A percentile compares a stretch with the other conserved stretches of the same genome.
phyloP scores from a whole-genome alignment of 1,140 invertebrate genomes.

The Achroia grisella region DNA sequence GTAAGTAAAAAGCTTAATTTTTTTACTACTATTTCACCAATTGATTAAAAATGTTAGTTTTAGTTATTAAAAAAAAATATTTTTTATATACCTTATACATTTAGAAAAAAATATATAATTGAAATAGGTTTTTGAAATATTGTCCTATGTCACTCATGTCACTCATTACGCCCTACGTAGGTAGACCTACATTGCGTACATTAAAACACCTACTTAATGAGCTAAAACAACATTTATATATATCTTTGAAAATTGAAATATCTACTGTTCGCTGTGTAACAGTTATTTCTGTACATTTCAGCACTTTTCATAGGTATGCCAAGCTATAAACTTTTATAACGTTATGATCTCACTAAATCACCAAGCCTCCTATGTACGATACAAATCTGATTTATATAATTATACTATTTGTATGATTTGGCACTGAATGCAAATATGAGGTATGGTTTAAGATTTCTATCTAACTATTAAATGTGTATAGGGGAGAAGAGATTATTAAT shows the following conservation, averaged over 20 bases:
- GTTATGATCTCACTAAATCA: conserved; percentile 31
- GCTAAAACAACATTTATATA: neutral
- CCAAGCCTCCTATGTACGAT: conserved; percentile 4
- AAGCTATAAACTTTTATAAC: conserved; percentile 45
- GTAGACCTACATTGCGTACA: neutral
- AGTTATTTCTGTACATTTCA: conserved; percentile 40
- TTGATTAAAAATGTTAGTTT: no score
- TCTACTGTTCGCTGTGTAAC: conserved; percentile 6
- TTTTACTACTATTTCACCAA: no score
- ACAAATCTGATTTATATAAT: neutral
- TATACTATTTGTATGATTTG: neutral
- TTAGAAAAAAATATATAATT: neutral
- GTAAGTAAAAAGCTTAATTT: conserved; percentile 38
- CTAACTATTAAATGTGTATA: no score
- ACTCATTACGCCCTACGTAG: no score
- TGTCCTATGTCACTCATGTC: neutral
- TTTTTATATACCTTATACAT: no score
- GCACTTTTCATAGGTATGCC: conserved; percentile 30
- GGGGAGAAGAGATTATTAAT: no score
- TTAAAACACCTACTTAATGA: neutral
- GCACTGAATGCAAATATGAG: neutral
- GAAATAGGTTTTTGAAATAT: neutral
- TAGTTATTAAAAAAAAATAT: no score
- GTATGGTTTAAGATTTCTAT: neutral
- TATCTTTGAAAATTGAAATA: neutral